Conservation (phyloP, 1,140 invertebrate genomes). For the Prorops nasuta region DNA sequence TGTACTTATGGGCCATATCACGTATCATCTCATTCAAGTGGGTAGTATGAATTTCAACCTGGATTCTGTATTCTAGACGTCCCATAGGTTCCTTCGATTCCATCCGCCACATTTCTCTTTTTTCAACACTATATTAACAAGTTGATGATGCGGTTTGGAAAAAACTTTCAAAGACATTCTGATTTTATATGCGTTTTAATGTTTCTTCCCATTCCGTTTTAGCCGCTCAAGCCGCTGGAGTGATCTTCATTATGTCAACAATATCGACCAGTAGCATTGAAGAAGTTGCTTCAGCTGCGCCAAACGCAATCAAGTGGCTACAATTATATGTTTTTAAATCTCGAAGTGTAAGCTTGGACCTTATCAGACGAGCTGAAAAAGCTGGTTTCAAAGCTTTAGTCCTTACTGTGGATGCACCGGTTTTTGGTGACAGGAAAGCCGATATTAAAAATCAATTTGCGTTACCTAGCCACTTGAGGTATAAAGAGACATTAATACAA, state of each 20-base stretch:
- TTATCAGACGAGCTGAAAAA: constrained; percentile 78
- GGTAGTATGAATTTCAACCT: too few species aligned
- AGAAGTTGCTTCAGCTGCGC: constrained; percentile 77
- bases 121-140: too few species aligned
- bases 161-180: too few species aligned
- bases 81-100: too few species aligned
- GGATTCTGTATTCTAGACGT: too few species aligned
- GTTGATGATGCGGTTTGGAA: too few species aligned
- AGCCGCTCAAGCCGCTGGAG: constrained; percentile 74
- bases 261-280: constrained; percentile 85
- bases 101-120: too few species aligned
- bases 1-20: too few species aligned
- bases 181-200: too few species aligned
- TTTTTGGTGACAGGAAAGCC: constrained; percentile 77
- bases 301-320: constrained; percentile 80
- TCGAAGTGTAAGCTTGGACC: constrained; percentile 69
- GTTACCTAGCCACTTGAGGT: constrained; percentile 78
- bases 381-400: constrained; percentile 87
- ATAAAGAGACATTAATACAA: constrained; percentile 12
- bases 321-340: constrained; percentile 89
- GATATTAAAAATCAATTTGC: constrained; percentile 84
- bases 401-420: constrained; percentile 85
- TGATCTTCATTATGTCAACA: constrained; percentile 83
- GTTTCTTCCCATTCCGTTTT: too few species aligned
- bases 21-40: too few species aligned